phyloP scores from a whole-genome alignment of 2,797 vertebrate species.

The Ctenochaetus hawaiiensis region DNA sequence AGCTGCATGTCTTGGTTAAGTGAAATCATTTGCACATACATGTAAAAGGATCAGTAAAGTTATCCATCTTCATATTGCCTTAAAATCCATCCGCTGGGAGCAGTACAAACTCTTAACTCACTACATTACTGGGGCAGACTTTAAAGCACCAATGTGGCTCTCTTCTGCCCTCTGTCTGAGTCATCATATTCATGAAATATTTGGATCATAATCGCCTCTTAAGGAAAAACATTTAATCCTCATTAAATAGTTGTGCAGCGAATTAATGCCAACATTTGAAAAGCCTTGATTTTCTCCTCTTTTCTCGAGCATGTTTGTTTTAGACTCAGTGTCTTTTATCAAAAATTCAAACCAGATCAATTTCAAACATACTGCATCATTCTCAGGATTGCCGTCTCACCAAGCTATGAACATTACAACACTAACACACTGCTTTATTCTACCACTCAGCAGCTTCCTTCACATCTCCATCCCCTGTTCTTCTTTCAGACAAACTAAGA shows the following conservation, averaged over 20 bases:
- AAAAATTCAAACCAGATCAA: constrained; percentile 62
- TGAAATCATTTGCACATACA: constrained; percentile 39
- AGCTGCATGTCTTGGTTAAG: constrained; percentile 33
- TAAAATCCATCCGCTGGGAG: constrained; percentile 45
- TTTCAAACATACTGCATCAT: constrained; percentile 20
- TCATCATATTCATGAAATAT: constrained; percentile 48
- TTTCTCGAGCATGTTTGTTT: background rate
- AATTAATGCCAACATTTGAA: constrained; percentile 60
- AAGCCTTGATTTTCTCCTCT: background rate
- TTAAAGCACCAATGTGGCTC: constrained; percentile 60
- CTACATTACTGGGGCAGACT: constrained; percentile 31
- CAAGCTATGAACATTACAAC: constrained; percentile 62
- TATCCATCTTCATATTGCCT: constrained; percentile 52
- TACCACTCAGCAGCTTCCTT: constrained; percentile 66
- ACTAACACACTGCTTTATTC: constrained; percentile 57
- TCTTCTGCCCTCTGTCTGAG: constrained; percentile 73
- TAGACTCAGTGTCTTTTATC: constrained; percentile 19
- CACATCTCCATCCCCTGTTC: constrained; percentile 64
- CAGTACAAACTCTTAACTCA: constrained; percentile 14
- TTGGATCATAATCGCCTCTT: constrained; percentile 49
- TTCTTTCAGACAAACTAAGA: constrained; percentile 74
- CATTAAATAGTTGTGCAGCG: constrained; percentile 62
- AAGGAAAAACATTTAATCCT: constrained; percentile 61
- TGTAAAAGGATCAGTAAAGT: constrained; percentile 52
- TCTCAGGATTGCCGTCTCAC: constrained; percentile 29